Conservation (phyloP, 2,113 vertebrate species). For the Sebastes schlegelii region DNA sequence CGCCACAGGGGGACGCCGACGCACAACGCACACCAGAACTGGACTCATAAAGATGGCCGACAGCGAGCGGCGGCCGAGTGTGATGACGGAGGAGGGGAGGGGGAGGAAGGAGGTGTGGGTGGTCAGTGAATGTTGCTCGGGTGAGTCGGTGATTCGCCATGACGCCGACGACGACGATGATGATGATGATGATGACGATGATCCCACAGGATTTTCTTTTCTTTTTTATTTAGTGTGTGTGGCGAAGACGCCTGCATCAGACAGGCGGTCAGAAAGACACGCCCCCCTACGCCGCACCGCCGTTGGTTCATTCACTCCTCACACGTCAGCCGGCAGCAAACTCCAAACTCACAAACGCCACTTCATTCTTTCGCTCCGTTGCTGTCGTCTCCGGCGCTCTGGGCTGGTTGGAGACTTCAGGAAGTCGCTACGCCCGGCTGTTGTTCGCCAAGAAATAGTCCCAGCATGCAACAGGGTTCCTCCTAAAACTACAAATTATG, state of each 20-base stretch:
- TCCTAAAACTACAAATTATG: too few relatives aligned
- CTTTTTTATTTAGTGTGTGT: conserved; percentile 13
- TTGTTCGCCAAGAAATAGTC: background rate
- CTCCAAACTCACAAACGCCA: conserved; percentile 46
- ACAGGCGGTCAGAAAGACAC: conserved; percentile 47
- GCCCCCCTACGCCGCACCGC: conserved; percentile 20
- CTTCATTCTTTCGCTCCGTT: too few relatives aligned
- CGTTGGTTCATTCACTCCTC: background rate
- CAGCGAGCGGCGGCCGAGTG: background rate
- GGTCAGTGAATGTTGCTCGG: conserved; percentile 47
- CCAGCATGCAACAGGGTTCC: too few relatives aligned
- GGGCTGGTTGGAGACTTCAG: background rate
- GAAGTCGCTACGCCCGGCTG: background rate
- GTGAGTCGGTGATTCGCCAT: conserved; percentile 38
- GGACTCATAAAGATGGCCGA: conserved; percentile 58
- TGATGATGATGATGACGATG: background rate
- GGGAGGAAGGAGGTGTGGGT: background rate
- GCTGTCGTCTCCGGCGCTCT: too few relatives aligned
- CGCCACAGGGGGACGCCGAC: conserved; percentile 55
- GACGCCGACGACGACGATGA: conserved; percentile 12
- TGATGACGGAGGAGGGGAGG: background rate
- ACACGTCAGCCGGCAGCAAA: conserved; percentile 44
- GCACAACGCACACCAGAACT: conserved; percentile 59
- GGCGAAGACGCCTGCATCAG: conserved; percentile 10
- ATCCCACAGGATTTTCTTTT: conserved; percentile 22